These are phyloP conservation scores for Notodromas monacha DNA, from an alignment of 2,888 invertebrate species.

Conservation along the genomic window DNA sequence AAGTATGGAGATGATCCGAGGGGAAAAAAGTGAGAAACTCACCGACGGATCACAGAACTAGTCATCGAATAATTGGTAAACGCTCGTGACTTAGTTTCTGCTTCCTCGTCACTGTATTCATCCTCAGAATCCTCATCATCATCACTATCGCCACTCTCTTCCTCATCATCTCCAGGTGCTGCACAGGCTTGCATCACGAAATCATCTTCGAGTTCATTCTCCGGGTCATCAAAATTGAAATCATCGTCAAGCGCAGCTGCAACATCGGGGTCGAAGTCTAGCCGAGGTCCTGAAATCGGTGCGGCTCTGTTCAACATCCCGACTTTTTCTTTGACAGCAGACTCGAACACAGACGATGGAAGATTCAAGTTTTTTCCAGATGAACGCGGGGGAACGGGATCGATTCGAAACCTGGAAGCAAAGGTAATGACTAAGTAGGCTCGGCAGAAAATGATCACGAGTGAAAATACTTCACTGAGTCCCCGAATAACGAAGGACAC, in stretches of 20 bases:
- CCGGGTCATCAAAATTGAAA: conserved; percentile 47
- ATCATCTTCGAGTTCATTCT: conserved; percentile 62
- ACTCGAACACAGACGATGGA: conserved; percentile 62
- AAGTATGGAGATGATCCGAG: too few species aligned
- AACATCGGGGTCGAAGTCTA: conserved; percentile 56
- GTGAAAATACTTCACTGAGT: too few species aligned
- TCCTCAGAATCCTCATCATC: conserved; percentile 8
- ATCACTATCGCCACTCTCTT: not conserved
- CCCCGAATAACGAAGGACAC: too few species aligned
- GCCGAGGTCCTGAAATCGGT: conserved; percentile 18
- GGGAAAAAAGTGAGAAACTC: too few species aligned
- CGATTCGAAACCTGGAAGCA: too few species aligned
- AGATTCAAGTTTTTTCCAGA: conserved; percentile 21
- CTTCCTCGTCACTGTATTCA: conserved; percentile 7
- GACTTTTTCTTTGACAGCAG: conserved; percentile 47
- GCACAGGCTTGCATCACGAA: conserved; percentile 51
- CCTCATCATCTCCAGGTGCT: not conserved
- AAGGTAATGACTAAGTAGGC: too few species aligned
- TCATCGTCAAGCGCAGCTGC: conserved; percentile 75
- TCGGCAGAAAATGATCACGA: too few species aligned
- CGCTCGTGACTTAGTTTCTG: too few species aligned
- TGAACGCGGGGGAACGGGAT: too few species aligned
- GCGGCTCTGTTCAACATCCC: conserved; percentile 52
- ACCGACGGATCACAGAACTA: conserved; percentile 55
- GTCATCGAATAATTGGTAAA: conserved; percentile 81